phyloP scores from a whole-genome alignment of 2,797 vertebrate genomes.

The Epinephelus coioides region DNA sequence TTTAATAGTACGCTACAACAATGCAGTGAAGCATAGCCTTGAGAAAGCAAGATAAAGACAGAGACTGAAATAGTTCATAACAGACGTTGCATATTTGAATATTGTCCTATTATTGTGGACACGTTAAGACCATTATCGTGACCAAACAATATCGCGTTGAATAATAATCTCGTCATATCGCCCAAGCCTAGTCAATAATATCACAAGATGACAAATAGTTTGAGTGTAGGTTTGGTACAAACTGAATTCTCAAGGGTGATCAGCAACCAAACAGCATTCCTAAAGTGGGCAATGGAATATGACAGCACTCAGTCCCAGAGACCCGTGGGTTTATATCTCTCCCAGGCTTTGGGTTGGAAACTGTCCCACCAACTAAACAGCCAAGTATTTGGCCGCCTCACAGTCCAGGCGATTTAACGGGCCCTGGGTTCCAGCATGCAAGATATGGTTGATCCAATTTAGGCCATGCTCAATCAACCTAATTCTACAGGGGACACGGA shows the following conservation, averaged over 20 bases:
- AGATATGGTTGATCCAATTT: slow-evolving; percentile 84
- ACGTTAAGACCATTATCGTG: no score
- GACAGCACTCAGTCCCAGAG: slow-evolving; percentile 62
- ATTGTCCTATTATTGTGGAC: no score
- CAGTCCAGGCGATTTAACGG: slow-evolving; percentile 70
- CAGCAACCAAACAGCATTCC: background rate
- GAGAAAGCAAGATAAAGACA: no score
- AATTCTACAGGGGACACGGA: slow-evolving; percentile 78
- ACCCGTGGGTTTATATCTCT: slow-evolving; percentile 54
- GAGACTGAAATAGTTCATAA: no score
- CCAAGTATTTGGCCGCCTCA: slow-evolving; percentile 65
- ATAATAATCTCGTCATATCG: no score
- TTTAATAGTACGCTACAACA: no score
- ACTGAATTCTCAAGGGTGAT: background rate
- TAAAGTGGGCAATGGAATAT: slow-evolving; percentile 35
- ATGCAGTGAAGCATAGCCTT: no score
- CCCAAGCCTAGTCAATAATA: no score
- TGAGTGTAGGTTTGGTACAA: background rate
- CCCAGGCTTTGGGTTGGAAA: slow-evolving; percentile 60
- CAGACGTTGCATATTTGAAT: no score
- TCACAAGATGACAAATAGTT: background rate
- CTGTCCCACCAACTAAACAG: slow-evolving; percentile 54
- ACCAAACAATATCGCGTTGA: no score
- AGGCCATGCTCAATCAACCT: slow-evolving; percentile 83
- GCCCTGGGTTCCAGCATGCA: slow-evolving; percentile 59